Evolutionary conservation across 2,888 invertebrate species (phyloP).

Genomic region (Escarpia spicata): DNA sequence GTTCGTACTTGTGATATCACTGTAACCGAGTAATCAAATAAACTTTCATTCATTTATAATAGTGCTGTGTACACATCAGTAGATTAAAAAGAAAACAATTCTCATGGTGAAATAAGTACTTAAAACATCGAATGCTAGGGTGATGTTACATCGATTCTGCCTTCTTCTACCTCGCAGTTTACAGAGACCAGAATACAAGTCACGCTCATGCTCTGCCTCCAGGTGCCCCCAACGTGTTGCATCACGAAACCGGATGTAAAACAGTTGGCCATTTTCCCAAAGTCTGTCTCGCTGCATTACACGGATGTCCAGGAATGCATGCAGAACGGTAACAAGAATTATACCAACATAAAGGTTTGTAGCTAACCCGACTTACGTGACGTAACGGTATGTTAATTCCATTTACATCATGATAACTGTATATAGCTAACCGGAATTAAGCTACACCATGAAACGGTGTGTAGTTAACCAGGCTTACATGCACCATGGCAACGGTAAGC

Average conservation of each 20-base stretch:
- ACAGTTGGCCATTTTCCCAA: not conserved
- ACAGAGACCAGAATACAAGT: not conserved
- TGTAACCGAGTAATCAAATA: too few relatives aligned
- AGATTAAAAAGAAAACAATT: too few relatives aligned
- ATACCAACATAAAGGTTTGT: not conserved
- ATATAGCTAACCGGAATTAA: not conserved
- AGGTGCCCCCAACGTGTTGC: not conserved
- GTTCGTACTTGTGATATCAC: too few relatives aligned
- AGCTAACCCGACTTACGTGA: not conserved
- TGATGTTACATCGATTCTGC: too few relatives aligned
- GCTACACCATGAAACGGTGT: not conserved
- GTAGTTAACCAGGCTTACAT: not conserved
- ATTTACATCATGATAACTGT: not conserved
- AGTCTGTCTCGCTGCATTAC: not conserved
- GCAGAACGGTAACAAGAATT: not conserved
- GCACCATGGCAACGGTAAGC: too few relatives aligned
- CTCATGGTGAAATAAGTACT: too few relatives aligned
- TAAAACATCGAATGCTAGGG: too few relatives aligned
- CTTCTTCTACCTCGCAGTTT: not conserved
- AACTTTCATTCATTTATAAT: too few relatives aligned
- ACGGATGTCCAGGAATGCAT: not conserved
- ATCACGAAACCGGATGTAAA: not conserved
- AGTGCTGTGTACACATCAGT: too few relatives aligned
- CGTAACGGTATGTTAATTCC: not conserved
- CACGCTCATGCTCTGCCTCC: not conserved